Base-by-base conservation (phyloP, 2,888 invertebrate genomes). In the Calameuta idolon region DNA sequence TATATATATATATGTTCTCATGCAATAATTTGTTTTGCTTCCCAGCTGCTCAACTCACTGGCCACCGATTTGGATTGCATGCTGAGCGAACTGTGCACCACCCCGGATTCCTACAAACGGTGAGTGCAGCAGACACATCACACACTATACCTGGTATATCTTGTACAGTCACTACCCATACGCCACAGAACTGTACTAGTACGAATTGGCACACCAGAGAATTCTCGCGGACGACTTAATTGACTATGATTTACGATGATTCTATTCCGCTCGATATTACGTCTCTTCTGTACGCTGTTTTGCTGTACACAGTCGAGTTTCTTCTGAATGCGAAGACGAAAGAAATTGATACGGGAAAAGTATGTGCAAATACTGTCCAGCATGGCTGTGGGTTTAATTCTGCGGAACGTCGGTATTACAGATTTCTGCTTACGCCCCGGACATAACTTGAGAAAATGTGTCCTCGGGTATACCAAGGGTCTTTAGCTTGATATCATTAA, bases 61-160 rank as follows among this genome's bases (percentile, higher is more conserved):
- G 97, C 97, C 81, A 95, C 94, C 88, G 97, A 97, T 93, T 93
- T 97, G 93, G 97, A 97, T 92, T 95, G 96, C 87, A 96, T 97
- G 96, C 94, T 97, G 87, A 95, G 94, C 87, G 97, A 97, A 91
- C 93, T 97, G 80, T 96, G 96, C 89, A 95, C 96, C 84, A 94
- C 95, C 79, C 94, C 94, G 69, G 90, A 90, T 85, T 87, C 89
- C 80, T 90, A 87, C 82, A 86, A 90, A 83, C 87, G 89, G 90
- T 90, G 83, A 90, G 89, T 87, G 68, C 71, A 71, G 12, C 1
- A 71, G 55, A 55, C 23, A 55, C 15, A 2, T 15, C 5, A 5
- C 40, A 2, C 5, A 55, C 55, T 55, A 9, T 30, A 34, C 30
- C 34, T 33, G 30, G 30, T 71, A 71, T 37, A 34, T 12, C 55